Base-by-base conservation (phyloP, 2,113 vertebrate genomes). In the Dromaius novaehollandiae region DNA sequence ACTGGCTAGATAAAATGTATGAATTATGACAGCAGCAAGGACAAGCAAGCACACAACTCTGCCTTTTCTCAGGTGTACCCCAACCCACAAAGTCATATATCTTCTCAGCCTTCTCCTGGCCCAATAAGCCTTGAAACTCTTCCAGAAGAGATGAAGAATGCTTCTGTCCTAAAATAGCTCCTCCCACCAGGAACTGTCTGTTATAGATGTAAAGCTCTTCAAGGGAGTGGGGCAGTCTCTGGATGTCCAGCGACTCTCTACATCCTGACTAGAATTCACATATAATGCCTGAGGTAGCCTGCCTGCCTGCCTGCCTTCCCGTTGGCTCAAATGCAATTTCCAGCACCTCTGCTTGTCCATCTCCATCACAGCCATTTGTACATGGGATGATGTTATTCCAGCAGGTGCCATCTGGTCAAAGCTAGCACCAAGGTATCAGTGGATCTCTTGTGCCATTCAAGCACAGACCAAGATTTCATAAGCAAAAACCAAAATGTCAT, bases 401-500 rank as follows among this genome's bases (percentile, higher is more conserved):
- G 76, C 20, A 7, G 5, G 40, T 69, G 66, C 90, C 95, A 87
- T 71, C 79, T 79, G 71, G 86, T n/a, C 76, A 30, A 68, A 44
- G 36, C 80, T 85, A 94, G 48, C 81, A 90, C 8, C 4, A 2
- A 50, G 63, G 82, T 78, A n/a, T n/a, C 3, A 0, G 10, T 9
- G 51, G 51, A 28, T 56, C 51, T 40, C 36, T 40, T 13, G 78
- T 70, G 84, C 83, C 58, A 40, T 63, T 71, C 63, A 74, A 89
- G 87, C 58, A 65, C 58, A 66, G 92, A 74, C 74, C 86, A 63
- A 25, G 44, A 38, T 51, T 71, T 83, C 87, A 63, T 4, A 69
- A 75, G 89, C 82, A 80, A 56, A 83, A 89, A 6, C 71, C n/a
- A 58, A 68, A 89, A 64, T 83, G 64, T 69, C 84, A 86, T 3